Percentiles rank a stretch among this genome's conserved stretches.
Evolutionary conservation across 1,140 invertebrate genomes (phyloP).

Genomic region (Lineus longissimus): DNA sequence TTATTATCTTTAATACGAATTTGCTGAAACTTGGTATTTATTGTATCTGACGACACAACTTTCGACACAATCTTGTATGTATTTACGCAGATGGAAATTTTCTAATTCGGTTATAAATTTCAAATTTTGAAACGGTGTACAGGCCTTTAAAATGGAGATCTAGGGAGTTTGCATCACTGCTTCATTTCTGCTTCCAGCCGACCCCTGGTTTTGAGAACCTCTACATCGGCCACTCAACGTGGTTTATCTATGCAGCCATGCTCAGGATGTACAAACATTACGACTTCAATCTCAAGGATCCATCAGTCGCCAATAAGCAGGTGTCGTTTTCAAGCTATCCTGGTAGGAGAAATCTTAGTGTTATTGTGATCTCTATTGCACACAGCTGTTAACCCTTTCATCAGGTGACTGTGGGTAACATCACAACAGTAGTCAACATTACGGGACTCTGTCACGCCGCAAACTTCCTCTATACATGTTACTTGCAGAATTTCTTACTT

Average conservation of each 20-base stretch:
- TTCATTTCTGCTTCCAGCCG: constrained; percentile 28
- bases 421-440: too few relatives aligned
- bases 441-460: too few relatives aligned
- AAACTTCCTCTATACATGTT: too few relatives aligned
- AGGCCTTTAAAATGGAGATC: background rate
- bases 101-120: background rate
- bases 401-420: too few relatives aligned
- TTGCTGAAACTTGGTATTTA: too few relatives aligned
- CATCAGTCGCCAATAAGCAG: constrained; percentile 26
- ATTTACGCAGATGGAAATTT: background rate
- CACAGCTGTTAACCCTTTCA: too few relatives aligned
- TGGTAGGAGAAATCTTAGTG: too few relatives aligned
- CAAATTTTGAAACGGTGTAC: background rate
- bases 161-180: background rate
- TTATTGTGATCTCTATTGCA: too few relatives aligned
- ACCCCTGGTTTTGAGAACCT: constrained; percentile 43
- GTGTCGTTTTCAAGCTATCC: constrained; percentile 50
- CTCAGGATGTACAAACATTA: constrained; percentile 52
- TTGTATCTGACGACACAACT: background rate
- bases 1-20: background rate
- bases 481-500: too few relatives aligned
- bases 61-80: background rate
- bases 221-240: constrained; percentile 48
- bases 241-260: constrained; percentile 48
- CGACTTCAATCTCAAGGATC: constrained; percentile 44